phyloP scores from a whole-genome alignment of 1,140 invertebrate genomes.

The Mya arenaria region DNA sequence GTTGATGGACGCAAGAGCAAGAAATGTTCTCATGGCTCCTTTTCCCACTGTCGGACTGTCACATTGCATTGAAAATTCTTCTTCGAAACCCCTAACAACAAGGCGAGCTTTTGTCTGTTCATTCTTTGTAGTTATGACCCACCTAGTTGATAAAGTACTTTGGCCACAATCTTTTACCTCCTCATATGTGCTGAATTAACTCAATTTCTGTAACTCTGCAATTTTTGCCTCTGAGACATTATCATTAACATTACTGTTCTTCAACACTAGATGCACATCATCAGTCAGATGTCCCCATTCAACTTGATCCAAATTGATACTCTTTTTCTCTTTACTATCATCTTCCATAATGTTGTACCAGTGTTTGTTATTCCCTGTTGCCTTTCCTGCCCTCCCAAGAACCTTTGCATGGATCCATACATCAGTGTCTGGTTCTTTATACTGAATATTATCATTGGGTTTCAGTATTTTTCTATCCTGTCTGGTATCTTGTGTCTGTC shows the following conservation, averaged over 20 bases:
- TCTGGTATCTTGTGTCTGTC: constrained; percentile 2
- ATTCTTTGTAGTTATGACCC: constrained; percentile 50
- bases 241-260: constrained; percentile 27
- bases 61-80: constrained; percentile 44
- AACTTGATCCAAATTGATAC: constrained; percentile 40
- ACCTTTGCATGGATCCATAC: constrained; percentile 29
- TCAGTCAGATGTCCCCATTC: constrained; percentile 36
- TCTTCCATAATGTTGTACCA: constrained; percentile 34
- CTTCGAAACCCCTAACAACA: constrained; percentile 58
- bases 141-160: constrained; percentile 45
- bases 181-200: constrained; percentile 35
- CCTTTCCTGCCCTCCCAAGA: constrained; percentile 28
- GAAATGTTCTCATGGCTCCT: constrained; percentile 45
- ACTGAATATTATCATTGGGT: constrained; percentile 32
- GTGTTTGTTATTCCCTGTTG: constrained; percentile 42
- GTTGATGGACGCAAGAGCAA: constrained; percentile 43
- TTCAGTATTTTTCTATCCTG: constrained; percentile 26
- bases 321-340: constrained; percentile 32
- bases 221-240: constrained; percentile 22
- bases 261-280: constrained; percentile 35
- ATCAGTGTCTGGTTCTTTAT: constrained; percentile 36
- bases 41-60: constrained; percentile 56
- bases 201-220: constrained; percentile 38
- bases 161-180: constrained; percentile 47
- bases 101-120: constrained; percentile 53